Conservation (phyloP, 2,888 invertebrate genomes). For the Monoplex corrugatus region DNA sequence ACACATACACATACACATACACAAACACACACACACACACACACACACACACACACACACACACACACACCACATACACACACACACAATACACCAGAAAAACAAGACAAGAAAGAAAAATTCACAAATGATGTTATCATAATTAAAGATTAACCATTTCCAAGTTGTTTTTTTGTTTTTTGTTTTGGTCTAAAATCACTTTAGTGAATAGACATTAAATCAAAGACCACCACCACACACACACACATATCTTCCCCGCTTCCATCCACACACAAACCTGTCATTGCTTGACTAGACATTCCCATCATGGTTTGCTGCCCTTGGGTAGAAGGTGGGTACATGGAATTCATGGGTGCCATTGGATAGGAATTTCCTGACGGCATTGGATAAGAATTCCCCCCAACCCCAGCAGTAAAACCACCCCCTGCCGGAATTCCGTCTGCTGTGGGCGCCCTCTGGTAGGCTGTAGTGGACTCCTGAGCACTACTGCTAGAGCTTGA, state of each 20-base stretch:
- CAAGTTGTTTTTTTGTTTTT: too few species aligned
- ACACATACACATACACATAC: too few species aligned
- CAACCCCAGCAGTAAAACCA: not conserved
- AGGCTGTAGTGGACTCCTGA: slow-evolving; percentile 38
- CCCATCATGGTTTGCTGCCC: slow-evolving; percentile 9
- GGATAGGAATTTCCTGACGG: slow-evolving; percentile 26
- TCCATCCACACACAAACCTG: not conserved
- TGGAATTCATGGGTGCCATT: not conserved
- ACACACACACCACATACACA: too few species aligned
- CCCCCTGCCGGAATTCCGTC: slow-evolving; percentile 45
- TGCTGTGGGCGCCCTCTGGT: slow-evolving; percentile 54
- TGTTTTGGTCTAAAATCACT: too few species aligned
- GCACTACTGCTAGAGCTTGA: not conserved
- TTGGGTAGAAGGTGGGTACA: not conserved
- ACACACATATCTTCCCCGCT: not conserved
- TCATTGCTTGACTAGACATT: not conserved
- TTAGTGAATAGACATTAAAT: too few species aligned
- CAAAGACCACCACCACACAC: not conserved
- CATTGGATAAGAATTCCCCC: slow-evolving; percentile 32
- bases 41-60: too few species aligned
- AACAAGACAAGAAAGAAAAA: too few species aligned
- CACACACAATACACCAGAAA: too few species aligned
- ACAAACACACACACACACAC: too few species aligned
- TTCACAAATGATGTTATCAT: too few species aligned
- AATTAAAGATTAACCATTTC: too few species aligned